Conservation (phyloP, 2,888 invertebrate species). For the Arrhopalites spinosus region DNA sequence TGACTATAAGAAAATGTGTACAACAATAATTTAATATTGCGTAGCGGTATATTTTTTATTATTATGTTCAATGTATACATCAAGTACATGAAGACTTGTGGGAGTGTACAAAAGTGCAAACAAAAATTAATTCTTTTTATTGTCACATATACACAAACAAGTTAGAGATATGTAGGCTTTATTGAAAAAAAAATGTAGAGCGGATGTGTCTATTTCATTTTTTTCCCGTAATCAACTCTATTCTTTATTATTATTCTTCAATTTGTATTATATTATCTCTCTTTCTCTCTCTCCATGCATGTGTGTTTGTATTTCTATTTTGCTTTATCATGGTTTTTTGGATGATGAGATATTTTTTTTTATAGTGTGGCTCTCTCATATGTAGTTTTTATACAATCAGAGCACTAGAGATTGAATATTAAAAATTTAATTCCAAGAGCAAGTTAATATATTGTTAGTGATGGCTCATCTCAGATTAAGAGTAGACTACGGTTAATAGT, state of each 20-base stretch:
- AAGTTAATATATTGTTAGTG: no score
- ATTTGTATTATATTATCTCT: not conserved
- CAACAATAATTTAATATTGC: not conserved
- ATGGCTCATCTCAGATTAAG: not conserved
- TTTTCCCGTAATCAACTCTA: not conserved
- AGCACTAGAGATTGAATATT: no score
- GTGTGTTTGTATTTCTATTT: no score
- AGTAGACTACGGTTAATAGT: no score
- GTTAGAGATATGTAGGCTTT: no score
- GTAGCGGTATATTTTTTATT: not conserved
- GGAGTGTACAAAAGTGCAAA: not conserved
- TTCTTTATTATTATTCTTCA: not conserved
- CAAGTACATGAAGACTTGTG: not conserved
- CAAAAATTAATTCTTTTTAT: not conserved
- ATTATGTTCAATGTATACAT: not conserved
- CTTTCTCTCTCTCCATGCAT: no score
- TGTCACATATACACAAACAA: no score
- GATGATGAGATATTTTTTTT: not conserved
- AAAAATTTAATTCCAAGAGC: no score
- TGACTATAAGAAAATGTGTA: not conserved
- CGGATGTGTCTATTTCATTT: conserved; percentile 13
- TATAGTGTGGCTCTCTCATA: no score
- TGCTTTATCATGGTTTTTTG: not conserved
- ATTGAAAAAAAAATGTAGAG: conserved; percentile 9
- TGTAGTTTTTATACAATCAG: no score